Conservation (phyloP, 2,888 invertebrate genomes). For the Drosophila diplacantha region DNA sequence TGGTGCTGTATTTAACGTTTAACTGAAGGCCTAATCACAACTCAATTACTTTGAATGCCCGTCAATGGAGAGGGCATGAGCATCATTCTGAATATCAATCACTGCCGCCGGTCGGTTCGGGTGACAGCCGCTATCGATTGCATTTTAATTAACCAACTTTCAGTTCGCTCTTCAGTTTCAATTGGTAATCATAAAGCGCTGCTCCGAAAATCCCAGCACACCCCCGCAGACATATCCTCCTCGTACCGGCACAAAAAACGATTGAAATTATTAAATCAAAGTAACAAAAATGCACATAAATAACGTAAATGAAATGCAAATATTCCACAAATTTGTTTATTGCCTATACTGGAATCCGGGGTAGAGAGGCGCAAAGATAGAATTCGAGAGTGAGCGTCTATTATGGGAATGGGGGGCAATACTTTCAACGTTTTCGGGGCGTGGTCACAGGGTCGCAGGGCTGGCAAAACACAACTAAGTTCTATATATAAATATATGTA, state of each 20-base stretch:
- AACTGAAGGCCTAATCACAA: constrained; percentile 37
- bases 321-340: constrained; percentile 42
- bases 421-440: constrained; percentile 53
- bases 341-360: constrained; percentile 40
- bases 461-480: constrained; percentile 66
- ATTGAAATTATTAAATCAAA: constrained; percentile 51
- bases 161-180: constrained; percentile 40
- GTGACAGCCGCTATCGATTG: constrained; percentile 51
- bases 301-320: constrained; percentile 58
- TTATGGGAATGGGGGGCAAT: constrained; percentile 37
- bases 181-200: constrained; percentile 33
- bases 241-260: constrained; percentile 21
- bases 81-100: constrained; percentile 28
- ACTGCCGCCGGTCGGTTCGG: constrained; percentile 13
- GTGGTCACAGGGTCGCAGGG: constrained; percentile 57
- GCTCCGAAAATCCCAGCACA: constrained; percentile 9
- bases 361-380: not conserved
- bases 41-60: constrained; percentile 44
- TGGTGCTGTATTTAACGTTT: constrained; percentile 21
- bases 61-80: not conserved
- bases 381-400: constrained; percentile 41
- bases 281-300: constrained; percentile 51
- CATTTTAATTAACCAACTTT: constrained; percentile 65
- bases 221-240: constrained; percentile 1
- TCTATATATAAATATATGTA: constrained; percentile 26